A percentile compares a stretch with the other conserved stretches of the same genome.
phyloP scores from a whole-genome alignment of 2,888 invertebrate genomes.

The Sericinus montela region DNA sequence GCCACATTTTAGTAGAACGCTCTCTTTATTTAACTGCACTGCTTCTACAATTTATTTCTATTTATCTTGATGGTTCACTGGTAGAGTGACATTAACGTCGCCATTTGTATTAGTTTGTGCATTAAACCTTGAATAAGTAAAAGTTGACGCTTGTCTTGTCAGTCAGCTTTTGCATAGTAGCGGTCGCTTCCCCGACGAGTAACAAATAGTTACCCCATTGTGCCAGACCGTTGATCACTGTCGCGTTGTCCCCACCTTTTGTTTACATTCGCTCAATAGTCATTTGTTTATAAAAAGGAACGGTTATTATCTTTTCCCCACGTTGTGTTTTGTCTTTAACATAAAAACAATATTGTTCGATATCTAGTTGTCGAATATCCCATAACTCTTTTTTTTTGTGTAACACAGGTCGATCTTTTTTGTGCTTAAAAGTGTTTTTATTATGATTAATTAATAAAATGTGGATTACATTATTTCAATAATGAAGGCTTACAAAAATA shows the following conservation, averaged over 20 bases:
- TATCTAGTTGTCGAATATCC: constrained; percentile 44
- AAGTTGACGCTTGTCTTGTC: constrained; percentile 71
- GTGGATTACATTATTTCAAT: neutral
- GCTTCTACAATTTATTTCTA: too few relatives aligned
- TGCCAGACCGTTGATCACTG: constrained; percentile 59
- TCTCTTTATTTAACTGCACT: too few relatives aligned
- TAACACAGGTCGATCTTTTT: constrained; percentile 32
- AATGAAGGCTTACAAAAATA: constrained; percentile 13
- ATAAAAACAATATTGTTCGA: constrained; percentile 16
- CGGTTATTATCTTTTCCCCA: constrained; percentile 49
- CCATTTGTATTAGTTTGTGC: too few relatives aligned
- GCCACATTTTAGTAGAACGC: too few relatives aligned
- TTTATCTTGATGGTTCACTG: too few relatives aligned
- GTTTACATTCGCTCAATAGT: constrained; percentile 64
- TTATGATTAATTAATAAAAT: neutral
- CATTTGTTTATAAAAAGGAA: constrained; percentile 57
- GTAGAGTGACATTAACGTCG: too few relatives aligned
- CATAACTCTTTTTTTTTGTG: constrained; percentile 33
- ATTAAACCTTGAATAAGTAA: too few relatives aligned
- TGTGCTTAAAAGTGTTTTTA: constrained; percentile 21
- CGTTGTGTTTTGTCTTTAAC: constrained; percentile 36
- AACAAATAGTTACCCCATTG: constrained; percentile 74
- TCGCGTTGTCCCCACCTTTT: constrained; percentile 68
- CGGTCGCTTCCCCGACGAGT: constrained; percentile 58
- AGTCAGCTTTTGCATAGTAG: constrained; percentile 53